Conservation (phyloP, 1,140 invertebrate genomes). For the Hetaerina americana region DNA sequence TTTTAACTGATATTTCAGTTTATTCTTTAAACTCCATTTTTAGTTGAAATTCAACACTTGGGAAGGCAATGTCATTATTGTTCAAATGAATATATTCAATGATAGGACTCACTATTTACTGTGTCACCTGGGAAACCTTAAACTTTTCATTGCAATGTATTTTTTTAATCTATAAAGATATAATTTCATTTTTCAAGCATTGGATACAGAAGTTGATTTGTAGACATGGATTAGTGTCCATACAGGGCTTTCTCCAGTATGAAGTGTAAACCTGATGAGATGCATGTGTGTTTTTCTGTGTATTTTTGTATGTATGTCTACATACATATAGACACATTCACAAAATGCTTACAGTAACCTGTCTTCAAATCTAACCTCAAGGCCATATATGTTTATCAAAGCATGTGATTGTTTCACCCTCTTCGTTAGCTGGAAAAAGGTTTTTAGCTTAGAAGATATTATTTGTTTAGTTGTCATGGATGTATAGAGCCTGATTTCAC, state of each 20-base stretch:
- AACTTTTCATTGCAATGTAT: no score
- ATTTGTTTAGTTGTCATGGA: background rate
- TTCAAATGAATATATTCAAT: no score
- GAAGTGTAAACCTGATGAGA: background rate
- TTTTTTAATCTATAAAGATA: no score
- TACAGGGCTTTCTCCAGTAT: background rate
- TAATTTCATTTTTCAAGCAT: background rate
- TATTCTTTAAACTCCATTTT: no score
- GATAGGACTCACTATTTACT: no score
- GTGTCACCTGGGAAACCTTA: no score
- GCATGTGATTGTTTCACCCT: background rate
- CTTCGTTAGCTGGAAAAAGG: background rate
- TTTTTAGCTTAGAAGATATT: background rate
- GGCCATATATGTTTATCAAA: background rate
- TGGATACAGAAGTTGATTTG: background rate
- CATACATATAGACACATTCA: background rate
- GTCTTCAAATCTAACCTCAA: no score
- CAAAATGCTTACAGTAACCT: background rate
- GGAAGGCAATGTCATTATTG: no score
- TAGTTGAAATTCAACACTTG: no score
- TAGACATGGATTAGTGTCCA: background rate
- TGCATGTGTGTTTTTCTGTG: background rate
- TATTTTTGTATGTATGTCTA: background rate
- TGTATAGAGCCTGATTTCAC: background rate
- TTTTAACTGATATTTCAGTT: no score